These are phyloP conservation scores for Ophion ventricosus DNA, from an alignment of 2,888 invertebrate genomes.

Conservation along the genomic window DNA sequence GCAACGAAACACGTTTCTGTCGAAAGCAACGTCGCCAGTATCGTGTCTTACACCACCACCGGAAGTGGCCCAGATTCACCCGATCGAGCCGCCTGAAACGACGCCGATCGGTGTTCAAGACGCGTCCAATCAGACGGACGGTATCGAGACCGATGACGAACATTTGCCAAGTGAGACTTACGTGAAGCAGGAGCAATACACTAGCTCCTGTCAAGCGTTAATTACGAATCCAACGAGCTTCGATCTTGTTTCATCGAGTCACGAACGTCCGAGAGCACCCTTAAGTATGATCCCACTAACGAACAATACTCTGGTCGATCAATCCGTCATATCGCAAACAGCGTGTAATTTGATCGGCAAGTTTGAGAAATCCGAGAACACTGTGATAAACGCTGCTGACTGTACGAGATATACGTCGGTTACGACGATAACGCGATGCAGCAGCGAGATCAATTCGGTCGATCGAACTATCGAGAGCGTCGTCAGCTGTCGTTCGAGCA, in stretches of 20 bases:
- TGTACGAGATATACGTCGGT: slow-evolving; percentile 75
- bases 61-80: slow-evolving; percentile 83
- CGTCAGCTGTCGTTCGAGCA: slow-evolving; percentile 71
- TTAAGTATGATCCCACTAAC: slow-evolving; percentile 33
- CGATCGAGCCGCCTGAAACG: slow-evolving; percentile 83
- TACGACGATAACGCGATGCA: slow-evolving; percentile 64
- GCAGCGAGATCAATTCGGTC: slow-evolving; percentile 75
- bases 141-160: slow-evolving; percentile 84
- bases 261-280: slow-evolving; percentile 50
- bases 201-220: slow-evolving; percentile 73
- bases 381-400: slow-evolving; percentile 76
- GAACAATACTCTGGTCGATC: slow-evolving; percentile 29
- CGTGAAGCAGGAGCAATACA: slow-evolving; percentile 78
- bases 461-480: slow-evolving; percentile 78
- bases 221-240: slow-evolving; percentile 74
- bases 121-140: slow-evolving; percentile 93
- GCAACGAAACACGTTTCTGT: slow-evolving; percentile 78
- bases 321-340: slow-evolving; percentile 30
- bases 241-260: slow-evolving; percentile 75
- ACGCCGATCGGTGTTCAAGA: slow-evolving; percentile 88
- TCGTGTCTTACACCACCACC: slow-evolving; percentile 88
- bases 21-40: slow-evolving; percentile 84
- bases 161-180: slow-evolving; percentile 68
- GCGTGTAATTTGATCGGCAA: slow-evolving; percentile 80
- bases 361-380: slow-evolving; percentile 70